These are phyloP conservation scores for Campylomormyrus tamandua DNA, from an alignment of 2,113 vertebrate genomes.

Conservation along the genomic window DNA sequence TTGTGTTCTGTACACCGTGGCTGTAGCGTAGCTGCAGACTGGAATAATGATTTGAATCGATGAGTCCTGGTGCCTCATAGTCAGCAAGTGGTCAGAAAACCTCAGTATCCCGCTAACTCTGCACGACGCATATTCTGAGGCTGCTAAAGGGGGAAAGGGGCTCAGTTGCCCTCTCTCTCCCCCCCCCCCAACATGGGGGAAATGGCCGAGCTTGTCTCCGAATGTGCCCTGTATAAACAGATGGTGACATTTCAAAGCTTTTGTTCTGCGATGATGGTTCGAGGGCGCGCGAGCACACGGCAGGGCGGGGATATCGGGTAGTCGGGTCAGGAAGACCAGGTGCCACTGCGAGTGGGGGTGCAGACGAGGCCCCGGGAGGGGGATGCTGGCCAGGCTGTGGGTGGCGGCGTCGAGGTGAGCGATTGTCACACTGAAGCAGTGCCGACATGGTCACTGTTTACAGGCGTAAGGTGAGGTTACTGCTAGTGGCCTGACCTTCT, in stretches of 20 bases:
- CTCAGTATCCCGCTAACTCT: neutral
- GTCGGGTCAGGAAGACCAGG: constrained; percentile 14
- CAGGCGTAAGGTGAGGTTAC: neutral
- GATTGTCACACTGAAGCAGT: neutral
- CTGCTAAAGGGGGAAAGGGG: constrained; percentile 35
- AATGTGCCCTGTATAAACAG: constrained; percentile 33
- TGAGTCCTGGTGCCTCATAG: neutral
- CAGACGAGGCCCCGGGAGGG: neutral
- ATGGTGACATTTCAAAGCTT: constrained; percentile 44
- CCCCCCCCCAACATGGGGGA: neutral
- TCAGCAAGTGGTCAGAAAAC: neutral
- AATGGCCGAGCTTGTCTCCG: constrained; percentile 28
- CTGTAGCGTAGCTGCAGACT: neutral
- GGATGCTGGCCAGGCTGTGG: neutral
- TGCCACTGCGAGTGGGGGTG: constrained; percentile 12
- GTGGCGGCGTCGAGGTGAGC: neutral
- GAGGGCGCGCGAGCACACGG: neutral
- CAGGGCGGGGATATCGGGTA: neutral
- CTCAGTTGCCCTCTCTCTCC: constrained; percentile 6
- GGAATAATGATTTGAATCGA: neutral
- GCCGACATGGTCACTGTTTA: neutral
- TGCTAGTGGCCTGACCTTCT: neutral
- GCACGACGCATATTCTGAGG: constrained; percentile 35
- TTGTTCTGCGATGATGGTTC: constrained; percentile 22
- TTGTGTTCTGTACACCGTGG: neutral